These are phyloP conservation scores for Pocillopora meandrina DNA, from an alignment of 92 coral and sea anemone species.

Conservation along the genomic window DNA sequence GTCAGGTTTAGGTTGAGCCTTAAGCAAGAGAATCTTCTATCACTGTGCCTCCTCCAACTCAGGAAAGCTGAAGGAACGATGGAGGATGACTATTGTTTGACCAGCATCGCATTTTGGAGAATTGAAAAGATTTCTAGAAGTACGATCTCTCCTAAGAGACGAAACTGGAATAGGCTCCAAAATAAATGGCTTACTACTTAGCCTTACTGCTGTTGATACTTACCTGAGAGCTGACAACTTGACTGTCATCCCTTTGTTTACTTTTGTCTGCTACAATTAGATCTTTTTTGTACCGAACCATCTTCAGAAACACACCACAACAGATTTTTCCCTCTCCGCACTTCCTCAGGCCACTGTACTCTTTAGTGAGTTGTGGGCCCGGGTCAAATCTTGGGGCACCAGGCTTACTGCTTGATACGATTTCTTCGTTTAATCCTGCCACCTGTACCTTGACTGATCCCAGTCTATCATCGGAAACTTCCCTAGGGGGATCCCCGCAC, in stretches of 20 bases:
- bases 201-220: neutral
- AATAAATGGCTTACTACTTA: no score
- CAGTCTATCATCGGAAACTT: neutral
- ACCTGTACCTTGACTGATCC: conserved; percentile 12
- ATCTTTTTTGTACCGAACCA: conserved; percentile 40
- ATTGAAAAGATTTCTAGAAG: no score
- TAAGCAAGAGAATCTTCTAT: no score
- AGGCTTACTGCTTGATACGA: neutral
- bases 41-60: no score
- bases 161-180: no score
- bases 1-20: no score
- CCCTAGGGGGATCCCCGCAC: neutral
- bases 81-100: no score
- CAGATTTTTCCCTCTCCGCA: conserved; percentile 52
- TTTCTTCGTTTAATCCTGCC: neutral
- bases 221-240: conserved; percentile 8
- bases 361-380: neutral
- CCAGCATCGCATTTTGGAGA: no score
- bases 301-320: conserved; percentile 44
- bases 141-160: no score
- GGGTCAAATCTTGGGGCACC: conserved; percentile 16
- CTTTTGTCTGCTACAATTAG: conserved; percentile 6
- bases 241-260: neutral
- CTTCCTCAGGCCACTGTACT: conserved; percentile 22
- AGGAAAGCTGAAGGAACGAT: no score